Evolutionary conservation across 2,797 vertebrate species (phyloP).

Genomic region (Galagoides demidoff): DNA sequence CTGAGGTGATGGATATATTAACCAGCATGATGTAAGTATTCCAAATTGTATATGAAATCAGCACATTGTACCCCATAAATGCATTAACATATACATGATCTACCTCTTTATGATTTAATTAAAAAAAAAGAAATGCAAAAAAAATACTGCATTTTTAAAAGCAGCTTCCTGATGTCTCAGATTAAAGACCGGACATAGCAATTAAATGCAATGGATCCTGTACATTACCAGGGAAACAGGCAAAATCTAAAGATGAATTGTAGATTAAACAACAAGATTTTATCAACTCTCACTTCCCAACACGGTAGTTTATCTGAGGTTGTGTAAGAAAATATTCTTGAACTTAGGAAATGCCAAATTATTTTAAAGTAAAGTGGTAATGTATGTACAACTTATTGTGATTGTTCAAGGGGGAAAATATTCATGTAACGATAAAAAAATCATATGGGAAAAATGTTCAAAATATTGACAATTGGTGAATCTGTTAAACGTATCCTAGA

Average conservation of each 20-base stretch:
- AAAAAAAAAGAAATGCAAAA: too few relatives aligned
- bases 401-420: neutral
- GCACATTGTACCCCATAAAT: too few relatives aligned
- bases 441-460: neutral
- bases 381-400: neutral
- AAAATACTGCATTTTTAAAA: neutral
- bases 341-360: neutral
- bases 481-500: neutral
- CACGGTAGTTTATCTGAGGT: neutral
- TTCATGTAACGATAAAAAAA: neutral
- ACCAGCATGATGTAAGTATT: too few relatives aligned
- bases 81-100: too few relatives aligned
- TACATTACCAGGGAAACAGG: neutral
- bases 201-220: neutral
- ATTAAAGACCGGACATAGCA: neutral
- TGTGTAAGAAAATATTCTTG: neutral
- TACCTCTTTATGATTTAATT: too few relatives aligned
- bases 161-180: neutral
- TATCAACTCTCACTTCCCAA: neutral
- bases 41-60: too few relatives aligned
- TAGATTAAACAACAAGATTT: neutral
- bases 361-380: neutral
- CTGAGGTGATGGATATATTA: too few relatives aligned
- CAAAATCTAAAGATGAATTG: neutral
- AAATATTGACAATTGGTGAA: neutral